A percentile compares a stretch with the other conserved stretches of the same genome.
Evolutionary conservation across 2,888 invertebrate species (phyloP).

Genomic region (Hypomecis punctinalis): DNA sequence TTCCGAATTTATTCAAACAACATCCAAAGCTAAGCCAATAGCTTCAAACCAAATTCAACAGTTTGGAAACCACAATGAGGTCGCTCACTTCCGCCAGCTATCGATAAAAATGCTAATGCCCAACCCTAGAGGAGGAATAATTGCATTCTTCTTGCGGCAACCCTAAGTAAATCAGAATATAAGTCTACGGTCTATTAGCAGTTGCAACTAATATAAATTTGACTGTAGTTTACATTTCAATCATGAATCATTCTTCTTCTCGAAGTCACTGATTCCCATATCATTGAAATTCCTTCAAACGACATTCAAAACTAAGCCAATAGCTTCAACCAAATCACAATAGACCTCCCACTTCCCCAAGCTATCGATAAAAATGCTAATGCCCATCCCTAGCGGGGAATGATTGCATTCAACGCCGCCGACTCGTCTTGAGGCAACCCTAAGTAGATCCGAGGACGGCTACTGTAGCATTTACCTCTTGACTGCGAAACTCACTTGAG

Average conservation of each 20-base stretch:
- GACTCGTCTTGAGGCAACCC: constrained; percentile 49
- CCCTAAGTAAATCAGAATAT: no score
- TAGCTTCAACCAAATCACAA: constrained; percentile 33
- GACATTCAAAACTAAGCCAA: constrained; percentile 19
- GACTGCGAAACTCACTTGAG: constrained; percentile 51
- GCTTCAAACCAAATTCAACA: background rate
- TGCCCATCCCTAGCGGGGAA: constrained; percentile 68
- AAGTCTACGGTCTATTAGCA: no score
- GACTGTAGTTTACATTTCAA: no score
- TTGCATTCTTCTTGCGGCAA: no score
- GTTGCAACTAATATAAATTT: no score
- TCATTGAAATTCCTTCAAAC: constrained; percentile 2
- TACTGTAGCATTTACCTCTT: constrained; percentile 58
- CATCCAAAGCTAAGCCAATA: constrained; percentile 27
- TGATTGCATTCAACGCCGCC: constrained; percentile 73
- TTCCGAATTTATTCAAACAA: constrained; percentile 10
- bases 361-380: constrained; percentile 81
- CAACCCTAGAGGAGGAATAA: no score
- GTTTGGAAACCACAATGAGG: no score
- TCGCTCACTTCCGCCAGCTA: no score
- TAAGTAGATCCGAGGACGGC: constrained; percentile 60
- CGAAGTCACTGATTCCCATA: no score
- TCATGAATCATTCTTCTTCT: no score
- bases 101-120: no score
- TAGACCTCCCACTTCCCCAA: constrained; percentile 45